Evolutionary conservation across 2,113 vertebrate species (phyloP).

Genomic region (Hemicordylus capensis): DNA sequence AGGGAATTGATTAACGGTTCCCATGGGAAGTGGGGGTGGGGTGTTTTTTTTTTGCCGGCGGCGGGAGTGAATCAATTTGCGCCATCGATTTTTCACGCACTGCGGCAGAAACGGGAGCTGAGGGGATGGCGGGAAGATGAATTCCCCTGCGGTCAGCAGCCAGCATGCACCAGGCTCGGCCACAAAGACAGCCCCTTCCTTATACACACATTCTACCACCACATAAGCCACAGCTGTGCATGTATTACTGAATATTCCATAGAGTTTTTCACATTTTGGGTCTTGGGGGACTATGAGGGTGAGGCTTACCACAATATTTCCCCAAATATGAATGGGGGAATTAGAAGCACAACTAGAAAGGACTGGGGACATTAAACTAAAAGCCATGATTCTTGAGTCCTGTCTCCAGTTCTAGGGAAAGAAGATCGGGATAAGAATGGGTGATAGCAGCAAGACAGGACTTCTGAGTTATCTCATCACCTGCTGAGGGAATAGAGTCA

Average conservation of each 20-base stretch:
- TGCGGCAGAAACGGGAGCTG: constrained; percentile 56
- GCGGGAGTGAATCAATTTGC: constrained; percentile 56
- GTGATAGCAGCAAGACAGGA: not conserved
- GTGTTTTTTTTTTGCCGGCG: constrained; percentile 25
- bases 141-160: constrained; percentile 12
- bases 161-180: not conserved
- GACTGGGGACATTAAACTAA: not conserved
- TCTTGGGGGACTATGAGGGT: not conserved
- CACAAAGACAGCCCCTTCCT: constrained; percentile 1
- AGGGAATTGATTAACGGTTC: constrained; percentile 51
- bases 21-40: constrained; percentile 18
- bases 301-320: too few species aligned
- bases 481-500: not conserved
- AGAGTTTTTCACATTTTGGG: not conserved
- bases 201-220: too few species aligned
- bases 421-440: not conserved
- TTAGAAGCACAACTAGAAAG: not conserved
- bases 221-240: not conserved
- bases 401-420: not conserved
- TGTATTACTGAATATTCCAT: not conserved
- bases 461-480: not conserved
- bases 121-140: constrained; percentile 27
- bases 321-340: not conserved
- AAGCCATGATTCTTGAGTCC: not conserved
- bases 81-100: constrained; percentile 77